Percentiles rank a stretch among this genome's conserved stretches.
Evolutionary conservation across 2,113 vertebrate genomes (phyloP).

Genomic region (Erythrolamprus reginae): DNA sequence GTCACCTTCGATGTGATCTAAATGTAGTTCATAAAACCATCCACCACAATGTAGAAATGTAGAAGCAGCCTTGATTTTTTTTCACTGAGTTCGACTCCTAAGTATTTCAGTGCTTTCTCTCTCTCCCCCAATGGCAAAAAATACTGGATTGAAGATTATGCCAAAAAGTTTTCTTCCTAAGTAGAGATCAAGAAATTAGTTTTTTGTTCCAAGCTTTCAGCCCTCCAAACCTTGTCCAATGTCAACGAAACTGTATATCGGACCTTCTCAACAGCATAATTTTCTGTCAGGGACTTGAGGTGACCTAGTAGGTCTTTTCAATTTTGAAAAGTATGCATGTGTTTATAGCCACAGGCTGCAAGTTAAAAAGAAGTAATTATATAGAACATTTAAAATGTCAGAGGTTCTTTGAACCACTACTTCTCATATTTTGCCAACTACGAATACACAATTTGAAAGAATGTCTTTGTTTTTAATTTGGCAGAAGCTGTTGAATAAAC

Average conservation of each 20-base stretch:
- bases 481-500: not conserved
- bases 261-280: not conserved
- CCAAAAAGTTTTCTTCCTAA: not conserved
- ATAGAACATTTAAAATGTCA: not conserved
- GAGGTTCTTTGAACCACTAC: not conserved
- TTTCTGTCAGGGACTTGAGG: not conserved
- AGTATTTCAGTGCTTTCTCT: not conserved
- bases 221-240: not conserved
- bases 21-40: too few relatives aligned
- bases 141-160: not conserved
- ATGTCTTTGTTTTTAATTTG: not conserved
- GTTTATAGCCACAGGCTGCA: not conserved
- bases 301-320: not conserved
- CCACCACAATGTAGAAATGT: too few relatives aligned
- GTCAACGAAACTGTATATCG: not conserved
- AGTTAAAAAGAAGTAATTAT: not conserved
- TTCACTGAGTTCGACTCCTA: not conserved
- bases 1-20: too few relatives aligned
- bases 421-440: not conserved
- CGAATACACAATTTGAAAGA: not conserved
- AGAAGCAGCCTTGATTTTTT: not conserved
- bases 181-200: not conserved
- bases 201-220: not conserved
- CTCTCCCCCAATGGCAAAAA: not conserved
- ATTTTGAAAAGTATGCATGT: fast-evolving